These are phyloP conservation scores for Dascyllus trimaculatus DNA, from an alignment of 2,113 vertebrate species.

Conservation along the genomic window DNA sequence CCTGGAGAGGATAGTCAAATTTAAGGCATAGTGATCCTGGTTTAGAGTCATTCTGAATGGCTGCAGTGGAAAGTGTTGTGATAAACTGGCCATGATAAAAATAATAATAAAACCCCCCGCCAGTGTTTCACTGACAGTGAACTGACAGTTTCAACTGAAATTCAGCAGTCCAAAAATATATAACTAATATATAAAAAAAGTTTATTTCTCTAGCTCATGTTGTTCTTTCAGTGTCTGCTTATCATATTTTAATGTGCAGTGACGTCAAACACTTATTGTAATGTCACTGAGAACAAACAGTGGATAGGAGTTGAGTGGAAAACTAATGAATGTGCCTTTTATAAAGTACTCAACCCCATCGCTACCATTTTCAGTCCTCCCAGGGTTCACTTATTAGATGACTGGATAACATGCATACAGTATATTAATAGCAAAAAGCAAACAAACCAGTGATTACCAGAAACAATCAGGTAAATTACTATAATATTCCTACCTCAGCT, in stretches of 20 bases:
- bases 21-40: background rate
- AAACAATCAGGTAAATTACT: conserved; percentile 61
- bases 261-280: background rate
- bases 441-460: conserved; percentile 59
- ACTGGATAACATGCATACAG: conserved; percentile 43
- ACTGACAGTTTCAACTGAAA: too few species aligned
- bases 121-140: too few species aligned
- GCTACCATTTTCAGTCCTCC: conserved; percentile 14
- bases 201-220: too few species aligned
- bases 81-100: too few species aligned
- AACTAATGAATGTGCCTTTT: background rate
- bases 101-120: too few species aligned
- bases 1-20: too few species aligned
- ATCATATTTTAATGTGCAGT: too few species aligned
- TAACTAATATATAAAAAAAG: too few species aligned
- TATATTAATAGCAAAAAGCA: conserved; percentile 28
- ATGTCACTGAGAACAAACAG: background rate
- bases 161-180: too few species aligned
- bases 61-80: too few species aligned
- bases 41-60: background rate
- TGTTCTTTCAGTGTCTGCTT: too few species aligned
- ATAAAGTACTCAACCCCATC: background rate
- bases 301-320: background rate
- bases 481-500: conserved; percentile 53
- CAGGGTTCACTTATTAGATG: conserved; percentile 12